Evolutionary conservation across 2,888 invertebrate genomes (phyloP), one percentile per base, ranked within the genome.

Genomic region (Eumacrocentrus americanus): DNA sequence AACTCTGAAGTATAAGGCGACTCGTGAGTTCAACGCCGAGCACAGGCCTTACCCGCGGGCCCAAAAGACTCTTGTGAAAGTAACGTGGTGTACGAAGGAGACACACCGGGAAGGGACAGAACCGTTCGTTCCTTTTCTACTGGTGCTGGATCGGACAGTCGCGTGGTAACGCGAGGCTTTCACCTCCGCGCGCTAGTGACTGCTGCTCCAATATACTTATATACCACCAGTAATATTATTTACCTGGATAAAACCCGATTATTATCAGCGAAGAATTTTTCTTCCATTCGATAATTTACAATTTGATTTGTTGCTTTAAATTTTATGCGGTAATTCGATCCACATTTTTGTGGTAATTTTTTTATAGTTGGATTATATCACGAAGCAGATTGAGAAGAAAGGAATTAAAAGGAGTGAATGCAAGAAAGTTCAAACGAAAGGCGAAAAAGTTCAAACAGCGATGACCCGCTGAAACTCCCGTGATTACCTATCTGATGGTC

Each of bases 131-230:
- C 63, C 58, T 64, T 64, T 60, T 65, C 64, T 55, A 54, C 60
- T 64, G 51, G 58, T 34, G 63, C 61, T 60, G 62, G 51, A 65
- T 62, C 64, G 64, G 64, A 64, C 67, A 67, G 67, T 67, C 67
- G 66, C 60, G 66, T 62, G 61, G 61, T 66, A 67, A 63, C 67
- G 63, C 55, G 64, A 69, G 70, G 74, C 74, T 73, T 74, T 74
- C 74, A 74, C 74, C 71, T 69, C 63, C 67, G 64, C 66, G 69
- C 37, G 40, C 60, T 53, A 46, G 53, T 66, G 61, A 64, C 59
- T 66, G 53, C 48, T 58, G 56, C 48, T 46, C 23, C 52, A 42
- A 52, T 53, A 62, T 53, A 58, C 16, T 53, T 63, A 56, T 50
- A 12, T n/a, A n/a, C n/a, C n/a, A 38, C 47, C 5, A 50, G 37